These are phyloP conservation scores for Aromia moschata DNA, from an alignment of 2,888 invertebrate species.

Conservation along the genomic window DNA sequence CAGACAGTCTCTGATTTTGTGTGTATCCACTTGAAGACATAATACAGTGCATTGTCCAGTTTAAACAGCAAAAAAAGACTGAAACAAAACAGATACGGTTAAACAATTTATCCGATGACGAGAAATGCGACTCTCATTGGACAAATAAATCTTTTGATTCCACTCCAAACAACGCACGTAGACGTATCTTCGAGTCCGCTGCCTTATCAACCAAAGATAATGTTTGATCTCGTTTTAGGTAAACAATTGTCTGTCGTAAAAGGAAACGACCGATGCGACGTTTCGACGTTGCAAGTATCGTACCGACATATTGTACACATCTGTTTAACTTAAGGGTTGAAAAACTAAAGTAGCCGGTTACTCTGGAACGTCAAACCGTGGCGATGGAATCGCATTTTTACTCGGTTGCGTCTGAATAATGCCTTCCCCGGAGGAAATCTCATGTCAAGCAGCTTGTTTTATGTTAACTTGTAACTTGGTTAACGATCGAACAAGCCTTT, in stretches of 20 bases:
- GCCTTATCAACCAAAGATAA: slow-evolving; percentile 15
- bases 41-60: no score
- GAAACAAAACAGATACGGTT: no score
- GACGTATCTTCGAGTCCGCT: neutral
- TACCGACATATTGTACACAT: slow-evolving; percentile 2
- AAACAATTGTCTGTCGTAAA: slow-evolving; percentile 11
- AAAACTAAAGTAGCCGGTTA: neutral
- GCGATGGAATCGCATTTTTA: neutral
- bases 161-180: neutral
- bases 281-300: neutral
- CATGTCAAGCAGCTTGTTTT: no score
- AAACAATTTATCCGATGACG: neutral
- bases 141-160: slow-evolving; percentile 9
- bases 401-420: no score
- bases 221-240: slow-evolving; percentile 15
- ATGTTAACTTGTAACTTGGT: no score
- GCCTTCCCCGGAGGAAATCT: no score
- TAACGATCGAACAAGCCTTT: no score
- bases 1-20: no score
- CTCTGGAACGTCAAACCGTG: neutral
- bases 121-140: neutral
- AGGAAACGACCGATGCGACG: slow-evolving; percentile 2
- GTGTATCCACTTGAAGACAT: no score
- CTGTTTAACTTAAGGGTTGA: neutral
- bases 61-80: no score